Conservation (phyloP, 1,140 invertebrate genomes). For the Archegozetes longisetosus region DNA sequence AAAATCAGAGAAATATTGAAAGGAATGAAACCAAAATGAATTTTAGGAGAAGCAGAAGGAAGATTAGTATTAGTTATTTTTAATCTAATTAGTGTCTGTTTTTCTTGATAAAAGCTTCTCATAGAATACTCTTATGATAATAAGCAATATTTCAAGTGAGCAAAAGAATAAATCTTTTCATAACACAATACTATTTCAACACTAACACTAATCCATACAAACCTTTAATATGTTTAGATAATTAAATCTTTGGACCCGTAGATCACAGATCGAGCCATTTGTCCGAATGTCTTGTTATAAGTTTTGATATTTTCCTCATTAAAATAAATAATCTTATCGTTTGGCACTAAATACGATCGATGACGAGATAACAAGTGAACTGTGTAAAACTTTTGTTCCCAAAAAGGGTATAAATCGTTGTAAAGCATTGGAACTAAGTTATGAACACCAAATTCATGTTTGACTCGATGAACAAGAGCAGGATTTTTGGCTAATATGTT, state of each 20-base stretch:
- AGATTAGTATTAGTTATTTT: too few relatives aligned
- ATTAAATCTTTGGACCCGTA: constrained; percentile 10
- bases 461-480: constrained; percentile 25
- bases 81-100: too few relatives aligned
- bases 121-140: too few relatives aligned
- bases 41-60: too few relatives aligned
- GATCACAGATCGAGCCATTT: constrained; percentile 25
- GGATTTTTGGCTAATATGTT: constrained; percentile 22
- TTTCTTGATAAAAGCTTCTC: too few relatives aligned
- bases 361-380: constrained; percentile 26
- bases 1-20: too few relatives aligned
- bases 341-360: constrained; percentile 21
- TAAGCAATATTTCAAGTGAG: too few relatives aligned
- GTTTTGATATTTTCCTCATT: constrained; percentile 25
- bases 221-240: too few relatives aligned
- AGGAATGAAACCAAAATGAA: too few relatives aligned
- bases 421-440: constrained; percentile 22
- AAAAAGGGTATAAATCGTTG: not conserved
- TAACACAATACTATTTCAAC: too few relatives aligned
- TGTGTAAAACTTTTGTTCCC: constrained; percentile 19
- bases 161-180: too few relatives aligned
- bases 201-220: too few relatives aligned
- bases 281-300: constrained; percentile 26
- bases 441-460: constrained; percentile 25
- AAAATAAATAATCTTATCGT: constrained; percentile 20